These are phyloP conservation scores for Galerucella calmariensis DNA, from an alignment of 2,888 invertebrate species.

Conservation along the genomic window DNA sequence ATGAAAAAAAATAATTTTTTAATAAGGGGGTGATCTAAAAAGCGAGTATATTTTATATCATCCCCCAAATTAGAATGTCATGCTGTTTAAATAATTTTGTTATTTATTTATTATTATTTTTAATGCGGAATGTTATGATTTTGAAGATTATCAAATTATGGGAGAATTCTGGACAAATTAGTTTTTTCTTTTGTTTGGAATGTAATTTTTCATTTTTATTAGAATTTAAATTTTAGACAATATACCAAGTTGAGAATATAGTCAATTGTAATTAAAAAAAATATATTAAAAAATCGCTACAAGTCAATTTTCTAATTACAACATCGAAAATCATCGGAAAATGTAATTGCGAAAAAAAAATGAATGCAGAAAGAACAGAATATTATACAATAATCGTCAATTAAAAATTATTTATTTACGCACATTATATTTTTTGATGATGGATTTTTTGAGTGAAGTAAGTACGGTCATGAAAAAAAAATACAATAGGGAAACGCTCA, in stretches of 20 bases:
- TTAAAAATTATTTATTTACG: background rate
- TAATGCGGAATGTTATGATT: conserved; percentile 18
- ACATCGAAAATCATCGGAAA: conserved; percentile 8
- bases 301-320: conserved; percentile 38
- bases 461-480: background rate
- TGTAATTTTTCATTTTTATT: conserved; percentile 47
- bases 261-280: conserved; percentile 51
- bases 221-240: conserved; percentile 47
- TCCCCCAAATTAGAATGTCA: background rate
- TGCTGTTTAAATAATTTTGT: background rate
- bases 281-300: conserved; percentile 37
- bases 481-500: background rate
- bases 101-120: conserved; percentile 6
- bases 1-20: too few relatives aligned
- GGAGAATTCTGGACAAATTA: conserved; percentile 22
- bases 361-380: background rate
- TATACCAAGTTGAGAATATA: conserved; percentile 49
- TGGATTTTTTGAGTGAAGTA: background rate
- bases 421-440: conserved; percentile 7
- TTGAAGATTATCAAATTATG: conserved; percentile 7
- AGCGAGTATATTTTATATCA: background rate
- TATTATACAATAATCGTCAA: background rate
- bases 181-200: conserved; percentile 41
- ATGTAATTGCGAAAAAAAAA: background rate
- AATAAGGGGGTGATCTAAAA: too few relatives aligned